Conservation (phyloP, 2,888 invertebrate species). For the Colostygia pectinataria region DNA sequence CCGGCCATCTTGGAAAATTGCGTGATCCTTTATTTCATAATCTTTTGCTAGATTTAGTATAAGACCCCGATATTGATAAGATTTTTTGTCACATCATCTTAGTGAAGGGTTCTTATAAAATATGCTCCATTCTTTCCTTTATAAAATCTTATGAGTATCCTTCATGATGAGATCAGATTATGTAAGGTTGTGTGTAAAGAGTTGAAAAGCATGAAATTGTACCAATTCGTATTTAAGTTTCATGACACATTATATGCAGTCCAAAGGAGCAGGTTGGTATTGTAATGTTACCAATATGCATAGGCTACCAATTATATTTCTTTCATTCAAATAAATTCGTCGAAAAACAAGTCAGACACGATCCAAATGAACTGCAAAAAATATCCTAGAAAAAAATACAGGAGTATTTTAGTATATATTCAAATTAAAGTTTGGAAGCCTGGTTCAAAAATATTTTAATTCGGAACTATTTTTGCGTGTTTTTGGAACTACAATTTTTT, state of each 20-base stretch:
- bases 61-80: slow-evolving; percentile 21
- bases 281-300: too few relatives aligned
- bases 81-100: slow-evolving; percentile 10
- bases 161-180: neutral
- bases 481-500: too few relatives aligned
- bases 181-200: neutral
- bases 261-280: too few relatives aligned
- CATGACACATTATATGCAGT: too few relatives aligned
- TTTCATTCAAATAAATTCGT: too few relatives aligned
- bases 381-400: too few relatives aligned
- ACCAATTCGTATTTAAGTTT: too few relatives aligned
- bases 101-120: slow-evolving; percentile 1
- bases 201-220: neutral
- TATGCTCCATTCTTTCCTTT: neutral
- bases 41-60: slow-evolving; percentile 24
- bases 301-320: too few relatives aligned
- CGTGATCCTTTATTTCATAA: slow-evolving; percentile 34
- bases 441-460: slow-evolving; percentile 1
- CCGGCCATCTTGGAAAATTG: slow-evolving; percentile 46
- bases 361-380: too few relatives aligned
- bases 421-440: neutral
- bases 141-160: neutral
- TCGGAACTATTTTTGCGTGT: neutral
- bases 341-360: too few relatives aligned
- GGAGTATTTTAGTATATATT: too few relatives aligned